Conservation (phyloP, 1,140 invertebrate species). For the Trinorchestia longiramus region DNA sequence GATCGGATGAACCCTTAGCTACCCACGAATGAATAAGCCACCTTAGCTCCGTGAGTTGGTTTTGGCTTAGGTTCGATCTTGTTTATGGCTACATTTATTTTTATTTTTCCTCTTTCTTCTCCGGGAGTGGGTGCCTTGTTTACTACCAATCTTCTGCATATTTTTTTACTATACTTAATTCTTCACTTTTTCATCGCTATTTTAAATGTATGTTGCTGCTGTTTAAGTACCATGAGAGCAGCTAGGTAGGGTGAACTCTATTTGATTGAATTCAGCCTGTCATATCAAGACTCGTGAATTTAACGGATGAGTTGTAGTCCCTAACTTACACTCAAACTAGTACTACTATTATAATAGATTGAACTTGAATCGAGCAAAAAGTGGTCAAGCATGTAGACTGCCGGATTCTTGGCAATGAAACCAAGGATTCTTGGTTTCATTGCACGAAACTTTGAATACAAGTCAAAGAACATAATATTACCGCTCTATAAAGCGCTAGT, state of each 20-base stretch:
- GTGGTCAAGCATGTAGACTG: neutral
- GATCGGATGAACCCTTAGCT: no score
- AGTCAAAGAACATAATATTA: no score
- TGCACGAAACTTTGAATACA: no score
- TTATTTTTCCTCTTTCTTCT: neutral
- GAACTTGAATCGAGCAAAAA: neutral
- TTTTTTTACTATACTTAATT: neutral
- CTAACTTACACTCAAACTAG: neutral
- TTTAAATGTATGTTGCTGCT: no score
- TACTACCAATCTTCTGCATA: neutral
- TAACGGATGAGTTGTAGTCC: neutral
- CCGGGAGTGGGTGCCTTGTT: no score
- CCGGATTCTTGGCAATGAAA: neutral
- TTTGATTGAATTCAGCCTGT: neutral
- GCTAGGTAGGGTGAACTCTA: neutral
- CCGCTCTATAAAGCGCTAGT: no score
- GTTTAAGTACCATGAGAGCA: no score
- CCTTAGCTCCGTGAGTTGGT: no score
- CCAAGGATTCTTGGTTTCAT: no score
- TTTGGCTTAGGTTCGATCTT: no score
- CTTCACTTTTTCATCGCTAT: neutral
- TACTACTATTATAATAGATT: neutral
- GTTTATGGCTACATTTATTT: neutral
- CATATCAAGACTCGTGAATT: neutral
- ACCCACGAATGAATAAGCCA: no score